Evolutionary conservation across 2,113 vertebrate species (phyloP).

Genomic region (Perca flavescens): DNA sequence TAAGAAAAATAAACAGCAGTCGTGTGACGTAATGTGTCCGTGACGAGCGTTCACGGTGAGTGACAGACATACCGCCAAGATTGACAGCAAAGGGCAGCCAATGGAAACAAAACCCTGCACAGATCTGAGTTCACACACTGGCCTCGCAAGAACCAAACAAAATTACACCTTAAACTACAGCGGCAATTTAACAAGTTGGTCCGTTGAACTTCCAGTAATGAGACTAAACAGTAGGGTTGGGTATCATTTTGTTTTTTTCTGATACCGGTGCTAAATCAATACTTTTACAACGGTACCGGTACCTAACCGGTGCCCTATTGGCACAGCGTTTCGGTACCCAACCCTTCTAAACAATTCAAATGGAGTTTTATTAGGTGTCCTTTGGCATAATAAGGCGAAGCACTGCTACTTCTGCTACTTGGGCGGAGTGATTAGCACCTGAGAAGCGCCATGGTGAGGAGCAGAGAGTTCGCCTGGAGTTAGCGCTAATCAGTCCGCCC

Average conservation of each 20-base stretch:
- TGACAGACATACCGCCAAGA: background rate
- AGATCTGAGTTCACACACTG: constrained; percentile 9
- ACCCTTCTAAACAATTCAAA: background rate
- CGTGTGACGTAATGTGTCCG: background rate
- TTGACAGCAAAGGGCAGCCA: constrained; percentile 34
- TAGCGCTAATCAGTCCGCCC: too few relatives aligned
- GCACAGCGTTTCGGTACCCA: too few relatives aligned
- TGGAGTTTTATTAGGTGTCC: background rate
- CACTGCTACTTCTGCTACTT: too few relatives aligned
- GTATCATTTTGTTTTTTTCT: too few relatives aligned
- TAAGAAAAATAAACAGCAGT: constrained; percentile 4
- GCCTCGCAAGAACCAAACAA: constrained; percentile 2
- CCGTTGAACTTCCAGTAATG: background rate
- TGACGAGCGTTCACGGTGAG: constrained; percentile 11
- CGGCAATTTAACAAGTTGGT: background rate
- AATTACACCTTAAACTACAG: background rate
- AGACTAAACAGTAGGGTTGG: background rate
- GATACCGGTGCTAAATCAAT: too few relatives aligned
- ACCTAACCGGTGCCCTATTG: too few relatives aligned
- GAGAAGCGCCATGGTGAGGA: too few relatives aligned
- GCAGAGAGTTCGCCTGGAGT: too few relatives aligned
- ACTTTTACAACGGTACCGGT: too few relatives aligned
- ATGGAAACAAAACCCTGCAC: constrained; percentile 8
- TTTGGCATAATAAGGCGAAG: background rate
- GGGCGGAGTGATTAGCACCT: too few relatives aligned